Base-by-base conservation (phyloP, 2,797 vertebrate species). In the Sphenodon punctatus region DNA sequence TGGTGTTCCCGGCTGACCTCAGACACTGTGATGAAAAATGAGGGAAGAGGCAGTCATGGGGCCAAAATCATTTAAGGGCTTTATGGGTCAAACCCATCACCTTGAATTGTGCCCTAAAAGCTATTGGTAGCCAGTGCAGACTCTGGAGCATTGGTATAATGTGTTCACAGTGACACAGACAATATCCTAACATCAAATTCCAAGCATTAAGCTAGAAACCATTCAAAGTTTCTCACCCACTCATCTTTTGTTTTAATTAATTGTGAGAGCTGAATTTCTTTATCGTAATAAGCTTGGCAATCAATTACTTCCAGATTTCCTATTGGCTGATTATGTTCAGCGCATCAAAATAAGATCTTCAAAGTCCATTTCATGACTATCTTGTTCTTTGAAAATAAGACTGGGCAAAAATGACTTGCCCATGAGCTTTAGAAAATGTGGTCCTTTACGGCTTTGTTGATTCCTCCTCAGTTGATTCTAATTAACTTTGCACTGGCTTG, bases 401-500 rank as follows among this genome's bases (percentile, higher is more conserved):
- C 4, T 60, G 70, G 25, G 48, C 48, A 42, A 55, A 67, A 78
- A 53, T n/a, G 43, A 23, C 19, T 82, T 72, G 22, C 42, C 15
- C 41, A 30, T 49, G 15, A 82, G 67, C 38, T 84, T 80, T n/a
- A 38, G 58, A 56, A 88, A 72, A 8, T 5, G 27, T 55, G 34
- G 56, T 72, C 20, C 45, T 75, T 60, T 67, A 64, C 32, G 64
- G 20, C 4, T 80, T 41, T 56, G n/a, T 42, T 78, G n/a, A n/a
- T 84, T 53, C 27, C 79, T 70, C 65, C 17, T 79, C 61, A 68
- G 63, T 45, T 80, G 80, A 72, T 66, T 48, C 39, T 78, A 86
- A 87, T 87, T 90, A 88, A 78, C 70, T 91, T 87, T 82, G 25
- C 61, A 53, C 46, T 81, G 61, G 51, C 45, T 81, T 84, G 32